Percentiles rank a stretch among this genome's conserved stretches.
These are phyloP conservation scores for Brachynemurus nebulosus DNA, from an alignment of 2,888 invertebrate genomes.

Conservation along the genomic window DNA sequence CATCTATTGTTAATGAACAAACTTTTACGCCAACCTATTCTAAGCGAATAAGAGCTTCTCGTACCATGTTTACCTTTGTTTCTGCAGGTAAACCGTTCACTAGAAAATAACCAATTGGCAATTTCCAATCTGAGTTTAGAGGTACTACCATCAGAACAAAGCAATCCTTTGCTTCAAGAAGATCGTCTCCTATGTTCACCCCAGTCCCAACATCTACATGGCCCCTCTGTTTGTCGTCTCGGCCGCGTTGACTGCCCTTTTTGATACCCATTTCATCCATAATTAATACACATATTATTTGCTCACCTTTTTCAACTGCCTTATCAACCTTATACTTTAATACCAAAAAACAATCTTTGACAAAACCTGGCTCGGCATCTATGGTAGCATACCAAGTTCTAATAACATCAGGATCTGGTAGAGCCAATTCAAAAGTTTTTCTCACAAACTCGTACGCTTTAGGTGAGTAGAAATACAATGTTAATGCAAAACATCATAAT, in stretches of 20 bases:
- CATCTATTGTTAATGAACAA: neutral
- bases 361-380: neutral
- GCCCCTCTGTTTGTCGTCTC: neutral
- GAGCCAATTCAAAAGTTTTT: neutral
- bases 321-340: neutral
- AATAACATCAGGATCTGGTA: conserved; percentile 3
- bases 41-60: neutral
- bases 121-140: neutral
- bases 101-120: neutral
- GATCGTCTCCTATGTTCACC: neutral
- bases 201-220: neutral
- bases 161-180: neutral
- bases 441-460: conserved; percentile 4
- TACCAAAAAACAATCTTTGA: neutral
- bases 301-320: neutral
- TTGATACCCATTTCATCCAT: neutral
- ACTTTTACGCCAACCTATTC: neutral
- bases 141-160: neutral
- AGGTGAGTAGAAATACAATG: neutral
- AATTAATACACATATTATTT: neutral
- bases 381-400: too few relatives aligned
- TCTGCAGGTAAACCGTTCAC: neutral
- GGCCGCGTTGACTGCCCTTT: neutral
- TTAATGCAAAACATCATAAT: too few relatives aligned
- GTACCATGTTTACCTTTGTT: neutral